Evolutionary conservation across 2,113 vertebrate genomes (phyloP), one percentile per base, ranked within the genome.

Genomic region (Petrocephalus microphthalmus): DNA sequence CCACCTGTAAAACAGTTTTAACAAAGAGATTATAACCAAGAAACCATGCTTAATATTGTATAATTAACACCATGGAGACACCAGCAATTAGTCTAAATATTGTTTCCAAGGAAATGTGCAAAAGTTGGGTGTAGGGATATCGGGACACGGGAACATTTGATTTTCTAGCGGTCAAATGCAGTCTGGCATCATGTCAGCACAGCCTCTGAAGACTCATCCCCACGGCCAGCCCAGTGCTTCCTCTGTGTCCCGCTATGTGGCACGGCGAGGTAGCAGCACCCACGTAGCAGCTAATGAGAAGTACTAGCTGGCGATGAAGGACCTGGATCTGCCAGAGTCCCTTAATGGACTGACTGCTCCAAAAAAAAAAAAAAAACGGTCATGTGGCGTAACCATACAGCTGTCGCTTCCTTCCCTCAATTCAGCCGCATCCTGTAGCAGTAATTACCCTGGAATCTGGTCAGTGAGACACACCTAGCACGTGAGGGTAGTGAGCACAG

Each of bases 21-120:
- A 92, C 85, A 90, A 91, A 93, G 92, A 95, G 94, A 95, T 95
- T 94, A 95, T 92, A 93, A 90, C 93, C 92, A 94, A 92, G 92
- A 93, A 93, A 88, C 92, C 93, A 93, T 94, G 93, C 88, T 92
- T 94, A 94, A 94, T 94, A 92, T 93, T 64, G 57, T 3, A 57
- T 57, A 57, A 92, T 92, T 94, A 95, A 94, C 92, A 92, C 91
- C 74, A 91, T 88, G 60, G 89, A 78, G 91, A 91, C 89, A 54
- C 57, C 87, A 84, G 86, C 87, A 90, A 90, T 17, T 82, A 88
- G 86, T 91, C 90, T 91, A 91, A 92, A 93, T 92, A 90, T 91
- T 92, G 89, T 89, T 91, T 85, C 92, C 88, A 94, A 94, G 92
- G 92, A 95, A 94, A 93, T 84, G 92, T 92, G 92, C 91, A 54